phyloP scores from a whole-genome alignment of 2,888 invertebrate genomes.

The Sycophila texana region DNA sequence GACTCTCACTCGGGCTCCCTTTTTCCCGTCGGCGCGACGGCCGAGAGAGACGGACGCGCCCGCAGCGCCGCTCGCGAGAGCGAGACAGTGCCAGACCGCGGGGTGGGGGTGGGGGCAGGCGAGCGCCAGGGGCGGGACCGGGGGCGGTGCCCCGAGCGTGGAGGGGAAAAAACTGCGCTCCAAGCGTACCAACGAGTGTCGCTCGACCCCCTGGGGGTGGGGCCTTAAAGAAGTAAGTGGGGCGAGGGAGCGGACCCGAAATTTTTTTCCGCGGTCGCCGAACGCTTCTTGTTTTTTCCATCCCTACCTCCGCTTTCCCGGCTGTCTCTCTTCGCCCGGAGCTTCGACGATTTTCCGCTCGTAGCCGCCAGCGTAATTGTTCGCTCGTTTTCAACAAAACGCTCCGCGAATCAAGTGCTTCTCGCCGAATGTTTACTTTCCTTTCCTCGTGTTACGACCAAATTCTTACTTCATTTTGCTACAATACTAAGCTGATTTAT shows the following conservation, averaged over 20 bases:
- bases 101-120: constrained; percentile 52
- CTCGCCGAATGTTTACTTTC: no score
- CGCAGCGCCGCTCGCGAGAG: neutral
- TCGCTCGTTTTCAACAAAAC: neutral
- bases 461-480: no score
- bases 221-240: neutral
- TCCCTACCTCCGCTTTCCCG: constrained; percentile 4
- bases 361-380: no score
- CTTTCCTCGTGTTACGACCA: no score
- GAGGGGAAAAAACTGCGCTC: constrained; percentile 68
- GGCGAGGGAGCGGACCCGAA: neutral
- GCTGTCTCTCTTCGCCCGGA: constrained; percentile 24
- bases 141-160: constrained; percentile 70
- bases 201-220: constrained; percentile 41
- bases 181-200: constrained; percentile 47
- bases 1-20: constrained; percentile 65
- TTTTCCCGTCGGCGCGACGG: constrained; percentile 69
- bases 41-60: constrained; percentile 3
- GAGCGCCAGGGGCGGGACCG: constrained; percentile 76
- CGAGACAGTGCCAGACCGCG: neutral
- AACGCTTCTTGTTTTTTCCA: constrained; percentile 18
- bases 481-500: no score
- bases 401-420: no score
- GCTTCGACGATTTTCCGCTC: constrained; percentile 46
- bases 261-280: no score